phyloP scores from a whole-genome alignment of 2,888 invertebrate genomes.

The Eupeodes luniger region DNA sequence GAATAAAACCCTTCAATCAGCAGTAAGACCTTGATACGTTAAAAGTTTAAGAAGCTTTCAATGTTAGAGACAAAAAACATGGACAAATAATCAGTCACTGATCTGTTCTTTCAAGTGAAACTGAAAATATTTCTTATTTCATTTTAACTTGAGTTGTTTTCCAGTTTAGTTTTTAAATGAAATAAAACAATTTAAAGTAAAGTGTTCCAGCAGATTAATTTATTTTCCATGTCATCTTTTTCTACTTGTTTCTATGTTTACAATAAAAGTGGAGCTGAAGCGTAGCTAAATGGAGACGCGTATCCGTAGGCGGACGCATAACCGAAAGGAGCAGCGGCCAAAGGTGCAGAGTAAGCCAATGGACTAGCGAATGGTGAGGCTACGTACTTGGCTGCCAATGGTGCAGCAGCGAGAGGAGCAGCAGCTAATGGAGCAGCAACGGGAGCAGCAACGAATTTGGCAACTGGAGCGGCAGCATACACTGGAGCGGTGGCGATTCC shows the following conservation, averaged over 20 bases:
- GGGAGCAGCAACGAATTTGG: slow-evolving; percentile 6
- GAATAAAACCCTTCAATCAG: too few species aligned
- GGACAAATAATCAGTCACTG: too few species aligned
- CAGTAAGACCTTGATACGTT: too few species aligned
- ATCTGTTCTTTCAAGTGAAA: too few species aligned
- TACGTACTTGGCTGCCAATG: slow-evolving; percentile 82
- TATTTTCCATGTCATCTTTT: background rate
- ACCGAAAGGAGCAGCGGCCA: slow-evolving; percentile 16
- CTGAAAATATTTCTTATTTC: too few species aligned
- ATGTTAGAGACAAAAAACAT: too few species aligned
- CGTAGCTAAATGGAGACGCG: background rate
- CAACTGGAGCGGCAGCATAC: slow-evolving; percentile 84
- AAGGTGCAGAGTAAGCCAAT: slow-evolving; percentile 50
- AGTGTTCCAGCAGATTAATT: background rate
- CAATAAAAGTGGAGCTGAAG: slow-evolving; percentile 26
- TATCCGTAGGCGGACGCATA: background rate
- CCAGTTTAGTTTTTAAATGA: too few species aligned
- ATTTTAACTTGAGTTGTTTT: too few species aligned
- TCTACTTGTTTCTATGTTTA: background rate
- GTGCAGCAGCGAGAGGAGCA: slow-evolving; percentile 39
- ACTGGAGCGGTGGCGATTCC: slow-evolving; percentile 80
- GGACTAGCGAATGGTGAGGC: slow-evolving; percentile 30
- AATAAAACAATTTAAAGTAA: too few species aligned
- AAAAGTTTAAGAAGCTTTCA: too few species aligned
- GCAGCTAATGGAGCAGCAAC: slow-evolving; percentile 82